A percentile compares a stretch with the other conserved stretches of the same genome.
These are phyloP conservation scores for Polypedilum pembai DNA, from an alignment of 1,140 invertebrate species.

Conservation along the genomic window DNA sequence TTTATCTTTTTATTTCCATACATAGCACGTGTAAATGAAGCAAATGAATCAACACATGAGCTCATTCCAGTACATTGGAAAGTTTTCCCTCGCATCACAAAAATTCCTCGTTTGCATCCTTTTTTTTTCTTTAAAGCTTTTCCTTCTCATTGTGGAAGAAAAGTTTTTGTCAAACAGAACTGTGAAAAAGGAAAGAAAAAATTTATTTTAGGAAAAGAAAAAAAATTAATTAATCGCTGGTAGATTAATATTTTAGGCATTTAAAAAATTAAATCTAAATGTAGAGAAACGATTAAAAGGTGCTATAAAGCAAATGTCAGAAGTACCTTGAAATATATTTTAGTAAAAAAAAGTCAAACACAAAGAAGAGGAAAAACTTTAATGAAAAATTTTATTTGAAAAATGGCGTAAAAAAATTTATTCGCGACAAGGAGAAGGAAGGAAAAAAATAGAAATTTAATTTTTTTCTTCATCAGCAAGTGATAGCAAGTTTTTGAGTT, in stretches of 20 bases:
- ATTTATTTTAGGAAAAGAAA: background rate
- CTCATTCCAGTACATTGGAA: background rate
- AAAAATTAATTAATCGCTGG: background rate
- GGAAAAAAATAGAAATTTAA: background rate
- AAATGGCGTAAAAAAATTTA: constrained; percentile 12
- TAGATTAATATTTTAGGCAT: constrained; percentile 1
- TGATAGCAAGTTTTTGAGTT: background rate
- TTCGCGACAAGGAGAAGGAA: background rate
- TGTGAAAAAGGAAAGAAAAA: background rate
- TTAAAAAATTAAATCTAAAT: background rate
- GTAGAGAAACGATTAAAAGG: background rate
- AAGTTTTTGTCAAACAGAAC: background rate
- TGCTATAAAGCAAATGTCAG: constrained; percentile 12
- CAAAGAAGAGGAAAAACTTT: background rate
- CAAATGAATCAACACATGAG: constrained; percentile 5
- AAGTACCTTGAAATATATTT: background rate
- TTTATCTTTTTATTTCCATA: background rate
- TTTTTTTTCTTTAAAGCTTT: too few species aligned
- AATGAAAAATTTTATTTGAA: background rate
- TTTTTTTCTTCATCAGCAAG: background rate
- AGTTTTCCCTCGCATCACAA: background rate
- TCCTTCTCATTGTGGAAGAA: background rate
- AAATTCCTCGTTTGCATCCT: background rate
- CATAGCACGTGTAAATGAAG: constrained; percentile 2
- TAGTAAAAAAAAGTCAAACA: background rate